Conservation (phyloP, 2,113 vertebrate genomes). For the Oreochromis tanganicae region DNA sequence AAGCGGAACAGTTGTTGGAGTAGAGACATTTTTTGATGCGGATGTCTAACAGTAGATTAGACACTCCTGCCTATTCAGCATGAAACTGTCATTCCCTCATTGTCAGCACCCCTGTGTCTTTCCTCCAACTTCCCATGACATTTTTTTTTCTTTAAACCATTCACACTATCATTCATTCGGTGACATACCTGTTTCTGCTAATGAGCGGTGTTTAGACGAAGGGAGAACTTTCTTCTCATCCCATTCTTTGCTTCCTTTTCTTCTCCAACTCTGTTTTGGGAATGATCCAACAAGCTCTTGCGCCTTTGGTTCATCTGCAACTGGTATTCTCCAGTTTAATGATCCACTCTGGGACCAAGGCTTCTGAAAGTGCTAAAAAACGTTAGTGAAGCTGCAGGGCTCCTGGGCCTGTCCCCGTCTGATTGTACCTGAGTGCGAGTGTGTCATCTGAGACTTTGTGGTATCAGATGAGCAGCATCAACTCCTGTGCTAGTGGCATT, state of each 20-base stretch:
- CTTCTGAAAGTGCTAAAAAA: slow-evolving; percentile 43
- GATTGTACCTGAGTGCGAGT: slow-evolving; percentile 33
- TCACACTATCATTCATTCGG: not conserved
- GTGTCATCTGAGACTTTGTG: slow-evolving; percentile 33
- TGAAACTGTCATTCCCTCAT: slow-evolving; percentile 42
- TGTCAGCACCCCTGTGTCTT: slow-evolving; percentile 40
- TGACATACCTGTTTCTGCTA: slow-evolving; percentile 34
- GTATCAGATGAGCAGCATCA: slow-evolving; percentile 40
- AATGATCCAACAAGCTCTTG: slow-evolving; percentile 32
- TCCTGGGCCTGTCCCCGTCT: slow-evolving; percentile 40
- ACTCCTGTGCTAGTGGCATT: slow-evolving; percentile 25
- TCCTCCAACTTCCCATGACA: slow-evolving; percentile 13
- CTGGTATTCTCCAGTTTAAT: slow-evolving; percentile 58
- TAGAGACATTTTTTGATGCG: slow-evolving; percentile 25
- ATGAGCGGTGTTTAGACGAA: slow-evolving; percentile 57
- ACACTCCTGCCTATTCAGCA: slow-evolving; percentile 49
- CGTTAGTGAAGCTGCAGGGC: slow-evolving; percentile 34
- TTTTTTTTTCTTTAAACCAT: not conserved
- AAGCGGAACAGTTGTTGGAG: slow-evolving; percentile 46
- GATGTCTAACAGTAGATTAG: slow-evolving; percentile 53
- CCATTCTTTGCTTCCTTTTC: not conserved
- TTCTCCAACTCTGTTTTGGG: slow-evolving; percentile 38
- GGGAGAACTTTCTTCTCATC: slow-evolving; percentile 25
- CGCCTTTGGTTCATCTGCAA: slow-evolving; percentile 38
- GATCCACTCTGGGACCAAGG: slow-evolving; percentile 59